Evolutionary conservation across 2,113 vertebrate species (phyloP).

Genomic region (Anthoscopus minutus): DNA sequence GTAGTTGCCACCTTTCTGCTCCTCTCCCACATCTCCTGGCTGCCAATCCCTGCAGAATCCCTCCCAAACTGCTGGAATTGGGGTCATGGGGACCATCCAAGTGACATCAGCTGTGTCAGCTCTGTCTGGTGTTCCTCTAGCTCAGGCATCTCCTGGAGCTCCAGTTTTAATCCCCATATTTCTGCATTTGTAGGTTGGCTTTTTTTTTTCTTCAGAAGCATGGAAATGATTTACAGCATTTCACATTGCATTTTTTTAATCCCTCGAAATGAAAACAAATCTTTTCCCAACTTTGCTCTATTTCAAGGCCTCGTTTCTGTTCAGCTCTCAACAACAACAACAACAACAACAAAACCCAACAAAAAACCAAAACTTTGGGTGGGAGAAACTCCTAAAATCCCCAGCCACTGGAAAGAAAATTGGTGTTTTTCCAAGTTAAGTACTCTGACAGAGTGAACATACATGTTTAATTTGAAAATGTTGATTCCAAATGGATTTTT

Average conservation of each 20-base stretch:
- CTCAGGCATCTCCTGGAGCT: not conserved
- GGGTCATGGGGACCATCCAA: not conserved
- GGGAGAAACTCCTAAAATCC: constrained; percentile 46
- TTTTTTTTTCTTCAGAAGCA: not conserved
- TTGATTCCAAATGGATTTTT: constrained; percentile 64
- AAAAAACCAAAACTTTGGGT: not conserved
- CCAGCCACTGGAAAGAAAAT: constrained; percentile 10
- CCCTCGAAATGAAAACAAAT: constrained; percentile 22
- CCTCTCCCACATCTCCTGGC: not conserved
- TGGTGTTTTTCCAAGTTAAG: constrained; percentile 37
- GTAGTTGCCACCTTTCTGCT: not conserved
- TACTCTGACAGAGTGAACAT: not conserved
- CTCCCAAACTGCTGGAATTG: not conserved
- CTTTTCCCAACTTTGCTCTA: not conserved
- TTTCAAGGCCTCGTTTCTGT: not conserved
- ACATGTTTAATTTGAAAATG: constrained; percentile 61
- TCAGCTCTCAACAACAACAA: not conserved
- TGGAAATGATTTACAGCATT: constrained; percentile 22
- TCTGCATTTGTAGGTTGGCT: not conserved
- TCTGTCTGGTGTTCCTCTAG: not conserved
- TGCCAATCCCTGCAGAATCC: not conserved
- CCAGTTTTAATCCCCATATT: not conserved
- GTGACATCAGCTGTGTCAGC: fast-evolving
- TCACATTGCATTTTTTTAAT: not conserved
- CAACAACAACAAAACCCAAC: too few relatives aligned